phyloP scores from a whole-genome alignment of 2,888 invertebrate genomes.

The Eremobia ochroleuca region DNA sequence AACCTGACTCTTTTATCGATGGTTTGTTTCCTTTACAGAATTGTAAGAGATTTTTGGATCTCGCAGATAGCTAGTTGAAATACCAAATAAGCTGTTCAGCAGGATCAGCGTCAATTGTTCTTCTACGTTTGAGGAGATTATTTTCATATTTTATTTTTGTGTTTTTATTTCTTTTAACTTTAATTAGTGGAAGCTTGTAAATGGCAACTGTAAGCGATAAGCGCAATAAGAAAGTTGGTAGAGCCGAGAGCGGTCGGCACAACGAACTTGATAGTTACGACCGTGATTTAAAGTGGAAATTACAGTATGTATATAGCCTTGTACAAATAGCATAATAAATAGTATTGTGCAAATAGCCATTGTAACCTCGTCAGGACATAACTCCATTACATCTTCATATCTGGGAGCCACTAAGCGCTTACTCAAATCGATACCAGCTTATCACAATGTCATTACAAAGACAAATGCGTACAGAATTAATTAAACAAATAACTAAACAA shows the following conservation, averaged over 20 bases:
- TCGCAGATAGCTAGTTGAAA: neutral
- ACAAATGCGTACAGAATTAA: conserved; percentile 59
- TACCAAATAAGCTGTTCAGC: neutral
- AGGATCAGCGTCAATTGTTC: neutral
- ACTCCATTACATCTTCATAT: neutral
- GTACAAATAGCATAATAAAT: no score
- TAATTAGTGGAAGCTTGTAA: neutral
- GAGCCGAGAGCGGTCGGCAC: neutral
- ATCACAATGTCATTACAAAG: conserved; percentile 39
- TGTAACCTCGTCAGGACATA: neutral
- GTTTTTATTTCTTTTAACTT: neutral
- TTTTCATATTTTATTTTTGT: neutral
- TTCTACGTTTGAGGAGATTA: neutral
- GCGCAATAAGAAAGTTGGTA: neutral
- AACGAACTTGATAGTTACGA: neutral
- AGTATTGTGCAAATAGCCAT: no score
- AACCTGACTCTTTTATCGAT: neutral
- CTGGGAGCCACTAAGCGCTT: conserved; percentile 9
- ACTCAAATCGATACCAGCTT: conserved; percentile 35
- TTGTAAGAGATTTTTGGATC: neutral
- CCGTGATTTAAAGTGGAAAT: neutral
- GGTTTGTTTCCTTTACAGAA: conserved; percentile 42
- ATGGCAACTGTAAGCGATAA: neutral
- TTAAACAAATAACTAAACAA: conserved; percentile 59
- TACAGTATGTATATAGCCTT: neutral